Evolutionary conservation across 2,888 invertebrate genomes (phyloP).

Genomic region (Dryocosmus kuriphilus): DNA sequence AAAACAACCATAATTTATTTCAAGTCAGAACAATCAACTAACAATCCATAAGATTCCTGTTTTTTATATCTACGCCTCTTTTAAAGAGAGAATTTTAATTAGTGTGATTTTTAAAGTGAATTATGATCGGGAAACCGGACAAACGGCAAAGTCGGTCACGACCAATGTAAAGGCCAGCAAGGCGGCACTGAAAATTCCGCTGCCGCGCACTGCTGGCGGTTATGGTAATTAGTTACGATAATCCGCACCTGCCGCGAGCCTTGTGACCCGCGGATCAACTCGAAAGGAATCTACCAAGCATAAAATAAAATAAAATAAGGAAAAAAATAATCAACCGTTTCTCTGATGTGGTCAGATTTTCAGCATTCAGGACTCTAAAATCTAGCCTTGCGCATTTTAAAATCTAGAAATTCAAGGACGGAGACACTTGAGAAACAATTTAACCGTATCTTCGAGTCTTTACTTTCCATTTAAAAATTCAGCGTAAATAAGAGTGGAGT

Average conservation of each 20-base stretch:
- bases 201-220: slow-evolving; percentile 4
- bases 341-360: background rate
- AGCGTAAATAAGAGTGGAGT: too few relatives aligned
- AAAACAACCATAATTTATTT: too few relatives aligned
- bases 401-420: background rate
- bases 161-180: slow-evolving; percentile 14
- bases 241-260: slow-evolving; percentile 33
- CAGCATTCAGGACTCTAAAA: background rate
- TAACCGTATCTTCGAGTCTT: too few relatives aligned
- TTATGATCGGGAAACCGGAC: background rate
- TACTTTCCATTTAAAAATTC: too few relatives aligned
- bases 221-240: slow-evolving; percentile 31
- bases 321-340: slow-evolving; percentile 2
- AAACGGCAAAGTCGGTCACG: slow-evolving; percentile 6
- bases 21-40: too few relatives aligned
- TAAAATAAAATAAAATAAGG: background rate
- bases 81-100: background rate
- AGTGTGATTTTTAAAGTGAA: background rate
- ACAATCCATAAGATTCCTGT: too few relatives aligned
- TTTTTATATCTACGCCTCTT: too few relatives aligned
- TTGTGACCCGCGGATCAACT: slow-evolving; percentile 27
- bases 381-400: background rate
- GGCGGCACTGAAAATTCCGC: slow-evolving; percentile 16
- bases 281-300: background rate
- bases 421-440: background rate